Base-by-base conservation (phyloP, 2,888 invertebrate genomes). In the Lathronympha strigana region DNA sequence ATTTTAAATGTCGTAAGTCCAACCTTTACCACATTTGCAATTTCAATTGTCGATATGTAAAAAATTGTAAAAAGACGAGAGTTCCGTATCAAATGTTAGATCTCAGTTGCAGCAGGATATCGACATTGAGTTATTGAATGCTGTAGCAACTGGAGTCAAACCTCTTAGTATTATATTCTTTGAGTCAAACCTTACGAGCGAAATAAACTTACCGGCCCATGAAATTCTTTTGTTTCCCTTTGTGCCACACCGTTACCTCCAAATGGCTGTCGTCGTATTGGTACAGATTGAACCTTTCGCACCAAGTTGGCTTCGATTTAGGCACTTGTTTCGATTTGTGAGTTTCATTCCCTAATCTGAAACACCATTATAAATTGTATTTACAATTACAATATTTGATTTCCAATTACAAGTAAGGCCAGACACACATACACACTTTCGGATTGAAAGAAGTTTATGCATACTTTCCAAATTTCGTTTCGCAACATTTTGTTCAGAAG, bases 171-270 rank as follows among this genome's bases (percentile, higher is more conserved):
- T n/a, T n/a, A n/a, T n/a, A n/a, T n/a, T n/a, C n/a, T n/a, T n/a
- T n/a, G n/a, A n/a, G n/a, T n/a, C n/a, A n/a, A n/a, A n/a, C n/a
- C n/a, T n/a, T n/a, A n/a, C n/a, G n/a, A n/a, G n/a, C n/a, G n/a
- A n/a, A n/a, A n/a, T 8, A 57, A 57, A 57, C 77, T 81, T 74
- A 91, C 91, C 90, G 86, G 76, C 91, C 91, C 86, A 92, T 87
- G 68, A 91, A 92, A 66, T 79, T 85, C 71, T 91, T 92, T 73
- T 90, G 89, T 75, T 87, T 90, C 31, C 84, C 88, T 77, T 91
- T 92, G 69, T 88, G 86, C 90, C 90, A 91, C 28, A 90, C 83
- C 54, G 88, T 87, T 61, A 89, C 78, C 74, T 92, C 91, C 67
- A 92, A 74, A 58, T 74, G 75, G 68, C 71, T 86, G 64, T 90